phyloP scores from a whole-genome alignment of 2,888 invertebrate species.

The Standfussiana lucernea region DNA sequence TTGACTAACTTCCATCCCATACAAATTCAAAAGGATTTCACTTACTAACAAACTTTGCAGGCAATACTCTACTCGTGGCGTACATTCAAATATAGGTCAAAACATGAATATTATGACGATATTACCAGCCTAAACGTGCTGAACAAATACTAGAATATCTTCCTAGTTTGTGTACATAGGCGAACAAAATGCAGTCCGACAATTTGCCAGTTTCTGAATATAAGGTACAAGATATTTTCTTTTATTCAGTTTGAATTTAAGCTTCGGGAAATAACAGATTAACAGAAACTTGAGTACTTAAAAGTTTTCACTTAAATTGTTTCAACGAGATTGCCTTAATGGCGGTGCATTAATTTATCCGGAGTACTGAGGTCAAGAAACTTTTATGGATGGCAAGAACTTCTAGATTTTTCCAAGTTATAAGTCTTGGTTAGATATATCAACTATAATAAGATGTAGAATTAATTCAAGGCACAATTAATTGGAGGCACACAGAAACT shows the following conservation, averaged over 20 bases:
- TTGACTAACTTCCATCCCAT: neutral
- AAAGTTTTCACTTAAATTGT: neutral
- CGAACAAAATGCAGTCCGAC: constrained; percentile 1
- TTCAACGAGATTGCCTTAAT: neutral
- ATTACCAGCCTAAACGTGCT: constrained; percentile 17
- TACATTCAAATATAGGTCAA: constrained; percentile 23
- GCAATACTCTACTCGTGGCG: neutral
- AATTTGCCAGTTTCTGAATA: neutral
- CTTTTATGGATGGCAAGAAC: neutral
- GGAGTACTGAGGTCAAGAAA: neutral
- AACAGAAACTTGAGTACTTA: neutral
- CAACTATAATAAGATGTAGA: neutral
- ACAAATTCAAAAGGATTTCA: constrained; percentile 10
- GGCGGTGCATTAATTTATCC: neutral
- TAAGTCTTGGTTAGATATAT: neutral
- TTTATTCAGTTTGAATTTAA: neutral
- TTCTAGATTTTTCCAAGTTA: neutral
- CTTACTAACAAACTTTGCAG: constrained; percentile 6
- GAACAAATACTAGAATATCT: constrained; percentile 34
- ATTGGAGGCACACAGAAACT: neutral
- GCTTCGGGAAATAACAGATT: neutral
- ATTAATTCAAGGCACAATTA: too few relatives aligned
- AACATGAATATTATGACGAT: constrained; percentile 34
- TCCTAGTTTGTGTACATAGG: neutral
- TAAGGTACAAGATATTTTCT: neutral